Conservation (phyloP, 1,140 invertebrate species). For the Anoplolepis gracilipes region DNA sequence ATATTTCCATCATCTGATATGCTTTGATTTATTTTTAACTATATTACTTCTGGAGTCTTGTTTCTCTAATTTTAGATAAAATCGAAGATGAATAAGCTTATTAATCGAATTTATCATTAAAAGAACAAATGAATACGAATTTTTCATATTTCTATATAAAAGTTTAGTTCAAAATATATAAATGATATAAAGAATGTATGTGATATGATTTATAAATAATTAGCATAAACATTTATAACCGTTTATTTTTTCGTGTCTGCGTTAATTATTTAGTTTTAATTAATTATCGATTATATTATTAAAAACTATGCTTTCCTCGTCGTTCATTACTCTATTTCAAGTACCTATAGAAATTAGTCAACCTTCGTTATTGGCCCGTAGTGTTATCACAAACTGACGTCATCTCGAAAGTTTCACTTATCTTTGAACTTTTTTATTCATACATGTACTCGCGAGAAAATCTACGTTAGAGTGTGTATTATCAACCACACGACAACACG, state of each 20-base stretch:
- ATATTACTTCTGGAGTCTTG: background rate
- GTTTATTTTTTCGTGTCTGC: background rate
- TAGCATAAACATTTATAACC: background rate
- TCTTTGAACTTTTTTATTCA: slow-evolving; percentile 37
- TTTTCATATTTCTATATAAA: background rate
- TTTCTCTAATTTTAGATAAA: slow-evolving; percentile 7
- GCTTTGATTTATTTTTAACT: background rate
- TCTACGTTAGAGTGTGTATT: slow-evolving; percentile 36
- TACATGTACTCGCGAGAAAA: slow-evolving; percentile 2
- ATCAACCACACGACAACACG: slow-evolving; percentile 38
- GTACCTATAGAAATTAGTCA: background rate
- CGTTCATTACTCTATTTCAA: background rate
- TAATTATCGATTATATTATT: slow-evolving; percentile 41
- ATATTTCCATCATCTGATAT: background rate
- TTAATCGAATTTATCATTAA: background rate
- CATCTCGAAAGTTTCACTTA: slow-evolving; percentile 53
- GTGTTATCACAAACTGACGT: slow-evolving; percentile 51
- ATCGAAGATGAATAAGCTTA: slow-evolving; percentile 6
- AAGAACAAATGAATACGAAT: background rate
- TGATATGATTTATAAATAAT: slow-evolving; percentile 26
- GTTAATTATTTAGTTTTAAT: slow-evolving; percentile 14
- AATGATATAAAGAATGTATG: background rate
- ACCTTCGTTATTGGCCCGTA: background rate
- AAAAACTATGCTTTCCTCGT: background rate
- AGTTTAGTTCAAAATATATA: background rate